phyloP scores from a whole-genome alignment of 2,797 vertebrate species.

The Xenopus petersii region DNA sequence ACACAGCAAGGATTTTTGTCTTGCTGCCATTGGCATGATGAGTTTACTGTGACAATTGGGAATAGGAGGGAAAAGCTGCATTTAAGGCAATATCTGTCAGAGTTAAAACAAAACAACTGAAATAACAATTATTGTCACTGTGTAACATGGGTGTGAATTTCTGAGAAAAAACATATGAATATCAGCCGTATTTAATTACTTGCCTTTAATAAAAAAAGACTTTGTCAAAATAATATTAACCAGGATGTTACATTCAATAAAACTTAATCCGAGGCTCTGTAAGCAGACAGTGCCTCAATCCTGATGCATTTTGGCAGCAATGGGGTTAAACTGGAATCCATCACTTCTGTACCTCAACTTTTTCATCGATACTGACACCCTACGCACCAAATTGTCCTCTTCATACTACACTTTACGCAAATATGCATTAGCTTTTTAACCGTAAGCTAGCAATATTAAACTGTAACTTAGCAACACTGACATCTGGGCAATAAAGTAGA shows the following conservation, averaged over 20 bases:
- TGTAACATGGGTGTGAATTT: constrained; percentile 40
- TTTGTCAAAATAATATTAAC: constrained; percentile 10
- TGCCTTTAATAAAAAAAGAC: constrained; percentile 13
- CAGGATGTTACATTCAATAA: neutral
- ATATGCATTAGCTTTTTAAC: neutral
- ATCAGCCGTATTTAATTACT: constrained; percentile 23
- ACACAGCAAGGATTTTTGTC: constrained; percentile 45
- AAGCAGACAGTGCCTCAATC: no score
- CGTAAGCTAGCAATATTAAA: constrained; percentile 3
- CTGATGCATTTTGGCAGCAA: no score
- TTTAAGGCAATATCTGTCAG: constrained; percentile 33
- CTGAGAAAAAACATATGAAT: constrained; percentile 11
- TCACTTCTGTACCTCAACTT: neutral
- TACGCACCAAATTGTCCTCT: neutral
- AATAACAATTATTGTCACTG: constrained; percentile 43
- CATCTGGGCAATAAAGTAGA: constrained; percentile 27
- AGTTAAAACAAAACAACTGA: constrained; percentile 39
- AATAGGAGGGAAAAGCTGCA: constrained; percentile 24
- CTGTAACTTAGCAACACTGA: neutral
- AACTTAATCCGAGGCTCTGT: no score
- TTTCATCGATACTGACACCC: neutral
- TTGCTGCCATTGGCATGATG: constrained; percentile 32
- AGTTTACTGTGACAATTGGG: constrained; percentile 21
- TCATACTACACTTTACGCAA: neutral
- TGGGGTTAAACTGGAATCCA: neutral